Base-by-base conservation (phyloP, 2,888 invertebrate species). In the Caenorhabditis imperialis region DNA sequence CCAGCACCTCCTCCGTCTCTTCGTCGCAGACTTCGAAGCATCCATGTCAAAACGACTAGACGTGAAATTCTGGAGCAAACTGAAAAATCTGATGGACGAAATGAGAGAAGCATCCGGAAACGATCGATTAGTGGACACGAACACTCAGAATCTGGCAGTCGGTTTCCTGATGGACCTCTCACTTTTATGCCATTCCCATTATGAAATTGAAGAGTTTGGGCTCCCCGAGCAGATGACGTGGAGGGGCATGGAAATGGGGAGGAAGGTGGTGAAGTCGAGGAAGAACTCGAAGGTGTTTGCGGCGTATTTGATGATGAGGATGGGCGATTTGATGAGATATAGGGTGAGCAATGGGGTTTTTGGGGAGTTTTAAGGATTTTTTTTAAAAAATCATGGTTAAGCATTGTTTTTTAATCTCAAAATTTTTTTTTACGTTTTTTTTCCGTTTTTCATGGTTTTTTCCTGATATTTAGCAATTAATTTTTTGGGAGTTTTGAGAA, bases 291-390 rank as follows among this genome's bases (percentile, higher is more conserved):
- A 25, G 33, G 44, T 69, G 14, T 77, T 77, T 40, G 35, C 51
- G 16, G 58, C 58, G 1, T 74, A 69, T 51, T 48, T 79, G 38
- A 40, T 75, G 22, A 42, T 81, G 10, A 57, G 82, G 45, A 57
- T 82, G 69, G 82, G 82, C 5, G 82, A 82, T 69, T 50, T 82
- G 25, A 54, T 75, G 53, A 63, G 82, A 70, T 82, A 82, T 44
- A 82, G 79, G 69, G 79, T 76, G 1, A 10, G 35, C 16, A n/a
- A n/a, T n/a, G n/a, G n/a, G n/a, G n/a, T n/a, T n/a, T n/a, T n/a
- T n/a, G n/a, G n/a, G n/a, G n/a, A n/a, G n/a, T n/a, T n/a, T n/a
- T n/a, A n/a, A n/a, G n/a, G n/a, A 40, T 33, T 40, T 55, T 42
- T 22, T 37, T 53, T 38, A 16, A 23, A 35, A 40, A 40, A n/a